A percentile compares a stretch with the other conserved stretches of the same genome.
phyloP scores from a whole-genome alignment of 2,113 vertebrate species.

The Thamnophis sirtalis region DNA sequence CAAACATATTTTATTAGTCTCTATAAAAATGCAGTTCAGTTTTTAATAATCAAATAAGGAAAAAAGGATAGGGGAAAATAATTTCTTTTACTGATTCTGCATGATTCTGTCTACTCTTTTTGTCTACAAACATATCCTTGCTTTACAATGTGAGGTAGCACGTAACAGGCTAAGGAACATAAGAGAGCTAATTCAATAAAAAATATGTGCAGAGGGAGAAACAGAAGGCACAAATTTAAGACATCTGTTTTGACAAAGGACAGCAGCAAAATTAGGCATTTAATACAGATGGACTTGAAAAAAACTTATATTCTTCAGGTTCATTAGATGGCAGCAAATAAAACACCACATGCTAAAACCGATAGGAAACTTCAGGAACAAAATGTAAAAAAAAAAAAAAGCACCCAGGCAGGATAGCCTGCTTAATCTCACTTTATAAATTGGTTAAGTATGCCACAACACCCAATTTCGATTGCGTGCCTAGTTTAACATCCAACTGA shows the following conservation, averaged over 20 bases:
- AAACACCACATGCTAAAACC: not conserved
- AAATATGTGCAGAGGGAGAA: not conserved
- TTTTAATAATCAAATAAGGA: not conserved
- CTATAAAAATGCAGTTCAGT: conserved; percentile 18
- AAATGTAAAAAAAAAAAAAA: not conserved
- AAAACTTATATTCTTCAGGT: not conserved
- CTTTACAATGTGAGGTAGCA: conserved; percentile 24
- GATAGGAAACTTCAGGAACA: not conserved
- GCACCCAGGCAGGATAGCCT: not conserved
- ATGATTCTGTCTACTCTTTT: not conserved
- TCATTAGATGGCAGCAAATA: not conserved
- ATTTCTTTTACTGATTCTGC: not conserved
- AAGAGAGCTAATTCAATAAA: not conserved
- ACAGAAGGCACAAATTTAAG: conserved; percentile 2
- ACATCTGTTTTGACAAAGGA: not conserved
- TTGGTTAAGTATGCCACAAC: not conserved
- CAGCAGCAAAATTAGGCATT: not conserved
- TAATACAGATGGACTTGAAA: not conserved
- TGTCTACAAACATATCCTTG: not conserved
- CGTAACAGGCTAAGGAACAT: not conserved
- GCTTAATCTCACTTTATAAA: not conserved
- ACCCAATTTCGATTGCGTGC: not conserved
- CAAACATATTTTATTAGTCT: conserved; percentile 20
- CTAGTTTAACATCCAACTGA: not conserved
- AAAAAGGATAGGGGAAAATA: not conserved